A percentile compares a stretch with the other conserved stretches of the same genome.
These are phyloP conservation scores for Trachelus troglodyta DNA, from an alignment of 2,888 invertebrate genomes.

Conservation along the genomic window DNA sequence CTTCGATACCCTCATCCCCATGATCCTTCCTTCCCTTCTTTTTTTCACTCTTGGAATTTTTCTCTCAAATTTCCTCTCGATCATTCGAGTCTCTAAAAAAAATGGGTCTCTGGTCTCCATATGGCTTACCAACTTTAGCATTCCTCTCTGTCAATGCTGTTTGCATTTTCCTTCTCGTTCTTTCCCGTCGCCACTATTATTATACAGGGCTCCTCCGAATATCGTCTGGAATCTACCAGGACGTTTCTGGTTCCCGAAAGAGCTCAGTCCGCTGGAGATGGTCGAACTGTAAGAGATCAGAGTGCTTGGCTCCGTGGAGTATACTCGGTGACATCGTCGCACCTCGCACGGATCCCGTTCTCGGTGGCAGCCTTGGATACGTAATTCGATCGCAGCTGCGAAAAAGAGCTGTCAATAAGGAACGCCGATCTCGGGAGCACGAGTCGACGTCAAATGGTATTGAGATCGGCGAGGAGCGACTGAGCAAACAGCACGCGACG, in stretches of 20 bases:
- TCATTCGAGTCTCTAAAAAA: not conserved
- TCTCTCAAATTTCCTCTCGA: not conserved
- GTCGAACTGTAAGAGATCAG: not conserved
- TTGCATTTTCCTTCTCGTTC: not conserved
- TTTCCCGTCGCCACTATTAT: not conserved
- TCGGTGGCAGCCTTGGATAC: conserved; percentile 13
- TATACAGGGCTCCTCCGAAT: not conserved
- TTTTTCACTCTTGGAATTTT: not conserved
- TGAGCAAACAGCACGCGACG: conserved; percentile 33
- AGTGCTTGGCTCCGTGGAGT: not conserved
- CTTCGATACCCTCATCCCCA: not conserved
- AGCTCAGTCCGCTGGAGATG: not conserved
- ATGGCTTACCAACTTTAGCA: not conserved
- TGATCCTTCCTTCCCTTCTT: not conserved
- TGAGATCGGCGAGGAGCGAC: conserved; percentile 16
- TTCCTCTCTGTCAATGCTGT: not conserved
- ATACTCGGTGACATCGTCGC: not conserved
- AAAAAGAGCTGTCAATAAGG: conserved; percentile 20
- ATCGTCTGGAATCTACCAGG: not conserved
- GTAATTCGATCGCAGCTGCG: conserved; percentile 25
- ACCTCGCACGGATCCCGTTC: not conserved
- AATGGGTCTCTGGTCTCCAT: not conserved
- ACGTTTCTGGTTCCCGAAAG: not conserved
- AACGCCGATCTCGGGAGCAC: conserved; percentile 14
- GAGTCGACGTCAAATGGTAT: conserved; percentile 17